Evolutionary conservation across 2,888 invertebrate genomes (phyloP), one percentile per base, ranked within the genome.

Genomic region (Eupelmus urozonus): DNA sequence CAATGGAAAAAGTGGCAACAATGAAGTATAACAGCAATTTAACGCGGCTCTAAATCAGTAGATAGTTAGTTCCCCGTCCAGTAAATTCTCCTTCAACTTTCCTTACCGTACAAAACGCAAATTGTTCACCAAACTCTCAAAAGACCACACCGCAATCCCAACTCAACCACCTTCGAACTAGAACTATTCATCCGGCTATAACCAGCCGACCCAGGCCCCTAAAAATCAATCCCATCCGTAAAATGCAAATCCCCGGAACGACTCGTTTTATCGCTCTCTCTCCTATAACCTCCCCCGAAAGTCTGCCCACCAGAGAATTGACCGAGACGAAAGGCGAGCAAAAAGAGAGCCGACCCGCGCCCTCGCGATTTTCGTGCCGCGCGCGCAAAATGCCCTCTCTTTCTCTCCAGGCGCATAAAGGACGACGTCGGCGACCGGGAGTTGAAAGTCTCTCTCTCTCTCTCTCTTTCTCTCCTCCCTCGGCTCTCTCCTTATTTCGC

Each of bases 391-490:
- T 20, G 20, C 9, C 13, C 45, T 45, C 45, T 7, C 16, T 13
- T 34, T 34, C 34, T 34, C 9, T 34, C 34, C 49, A 49, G 49
- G 2, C 13, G 4, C 13, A 45, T 45, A 45, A 45, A 45, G 45
- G 45, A 45, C 45, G 45, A 45, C 23, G 49, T 53, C 53, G 53
- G 53, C 23, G 53, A 53, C 53, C 53, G 23, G 53, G 53, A 53
- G 53, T 53, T 53, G 53, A 53, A 53, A 57, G 25, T 27, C 57
- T 57, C 27, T 57, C 55, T 57, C 18, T 51, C 51, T 63, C 65
- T 67, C 42, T 62, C 49, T 71, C 65, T 63, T 42, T 51, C 18
- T 62, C 18, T 69, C 74, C 57, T 62, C 49, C 42, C 25, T 59
- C 59, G 62, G 13, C 70, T 42, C 55, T 42, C 45, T 42, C 18